phyloP scores from a whole-genome alignment of 2,113 vertebrate genomes.

The Entosphenus tridentatus region DNA sequence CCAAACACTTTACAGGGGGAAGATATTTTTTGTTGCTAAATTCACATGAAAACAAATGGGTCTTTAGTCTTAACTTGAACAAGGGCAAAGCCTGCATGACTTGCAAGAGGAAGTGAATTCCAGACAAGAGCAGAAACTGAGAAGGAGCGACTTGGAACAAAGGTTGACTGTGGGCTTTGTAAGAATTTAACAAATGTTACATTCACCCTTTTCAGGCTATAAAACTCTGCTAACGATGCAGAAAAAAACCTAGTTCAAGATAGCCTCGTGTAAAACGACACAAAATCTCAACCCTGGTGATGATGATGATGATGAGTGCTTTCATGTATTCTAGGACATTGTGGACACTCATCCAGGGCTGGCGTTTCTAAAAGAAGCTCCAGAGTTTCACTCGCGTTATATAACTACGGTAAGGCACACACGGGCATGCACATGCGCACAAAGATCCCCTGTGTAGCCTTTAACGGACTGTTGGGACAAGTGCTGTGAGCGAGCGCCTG shows the following conservation, averaged over 20 bases:
- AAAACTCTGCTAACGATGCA: no score
- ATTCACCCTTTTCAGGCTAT: not conserved
- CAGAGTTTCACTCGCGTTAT: constrained; percentile 84
- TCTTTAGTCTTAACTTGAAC: no score
- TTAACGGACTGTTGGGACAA: not conserved
- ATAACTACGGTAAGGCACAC: constrained; percentile 63
- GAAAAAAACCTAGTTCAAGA: not conserved
- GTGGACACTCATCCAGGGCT: constrained; percentile 69
- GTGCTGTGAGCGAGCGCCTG: no score
- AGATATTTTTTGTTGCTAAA: no score
- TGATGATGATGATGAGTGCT: constrained; percentile 9
- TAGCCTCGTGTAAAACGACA: constrained; percentile 1
- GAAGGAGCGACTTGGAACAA: constrained; percentile 16
- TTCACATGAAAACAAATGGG: no score
- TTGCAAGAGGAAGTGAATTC: no score
- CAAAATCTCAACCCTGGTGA: not conserved
- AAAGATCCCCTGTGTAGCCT: not conserved
- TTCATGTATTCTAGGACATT: constrained; percentile 40
- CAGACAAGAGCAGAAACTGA: no score
- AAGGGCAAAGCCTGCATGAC: no score
- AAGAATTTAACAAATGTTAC: not conserved
- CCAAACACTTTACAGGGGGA: no score
- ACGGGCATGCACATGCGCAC: not conserved
- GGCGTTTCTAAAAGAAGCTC: constrained; percentile 65
- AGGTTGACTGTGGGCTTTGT: constrained; percentile 12